Conservation (phyloP, 2,888 invertebrate genomes). For the Sphaeridia pumilis region DNA sequence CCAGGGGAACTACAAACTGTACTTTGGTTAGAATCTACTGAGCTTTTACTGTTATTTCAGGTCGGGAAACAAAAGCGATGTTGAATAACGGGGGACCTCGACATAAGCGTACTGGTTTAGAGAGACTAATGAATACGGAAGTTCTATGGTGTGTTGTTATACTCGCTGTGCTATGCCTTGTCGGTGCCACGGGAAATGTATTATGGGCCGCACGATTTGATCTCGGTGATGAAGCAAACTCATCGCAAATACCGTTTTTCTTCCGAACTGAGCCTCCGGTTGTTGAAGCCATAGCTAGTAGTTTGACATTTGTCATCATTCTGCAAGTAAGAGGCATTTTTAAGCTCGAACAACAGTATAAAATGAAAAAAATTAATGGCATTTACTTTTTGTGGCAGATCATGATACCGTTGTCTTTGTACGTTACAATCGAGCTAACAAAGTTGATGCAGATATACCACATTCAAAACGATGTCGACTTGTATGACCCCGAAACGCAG, state of each 20-base stretch:
- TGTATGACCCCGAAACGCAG: conserved; percentile 73
- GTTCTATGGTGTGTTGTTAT: conserved; percentile 93
- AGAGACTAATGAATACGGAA: conserved; percentile 88
- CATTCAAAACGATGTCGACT: conserved; percentile 76
- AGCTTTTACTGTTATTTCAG: conserved; percentile 40
- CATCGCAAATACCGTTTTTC: conserved; percentile 57
- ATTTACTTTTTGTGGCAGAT: conserved; percentile 47
- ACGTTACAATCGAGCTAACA: conserved; percentile 92
- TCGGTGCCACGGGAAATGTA: conserved; percentile 82
- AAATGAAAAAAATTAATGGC: not conserved
- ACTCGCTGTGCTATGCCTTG: conserved; percentile 72
- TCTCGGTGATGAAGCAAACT: conserved; percentile 39
- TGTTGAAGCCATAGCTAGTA: conserved; percentile 70
- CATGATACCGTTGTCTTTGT: conserved; percentile 91
- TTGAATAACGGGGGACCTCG: conserved; percentile 91
- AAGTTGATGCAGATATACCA: conserved; percentile 92
- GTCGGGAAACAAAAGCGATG: conserved; percentile 96
- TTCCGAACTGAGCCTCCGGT: conserved; percentile 47
- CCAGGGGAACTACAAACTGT: not conserved
- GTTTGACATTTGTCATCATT: conserved; percentile 92
- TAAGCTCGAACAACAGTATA: not conserved
- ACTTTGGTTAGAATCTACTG: conserved; percentile 1
- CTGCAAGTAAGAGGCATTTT: conserved; percentile 54
- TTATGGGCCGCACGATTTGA: conserved; percentile 62
- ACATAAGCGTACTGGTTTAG: conserved; percentile 82